Evolutionary conservation across 2,113 vertebrate genomes (phyloP).

Genomic region (Prionailurus bengalensis): DNA sequence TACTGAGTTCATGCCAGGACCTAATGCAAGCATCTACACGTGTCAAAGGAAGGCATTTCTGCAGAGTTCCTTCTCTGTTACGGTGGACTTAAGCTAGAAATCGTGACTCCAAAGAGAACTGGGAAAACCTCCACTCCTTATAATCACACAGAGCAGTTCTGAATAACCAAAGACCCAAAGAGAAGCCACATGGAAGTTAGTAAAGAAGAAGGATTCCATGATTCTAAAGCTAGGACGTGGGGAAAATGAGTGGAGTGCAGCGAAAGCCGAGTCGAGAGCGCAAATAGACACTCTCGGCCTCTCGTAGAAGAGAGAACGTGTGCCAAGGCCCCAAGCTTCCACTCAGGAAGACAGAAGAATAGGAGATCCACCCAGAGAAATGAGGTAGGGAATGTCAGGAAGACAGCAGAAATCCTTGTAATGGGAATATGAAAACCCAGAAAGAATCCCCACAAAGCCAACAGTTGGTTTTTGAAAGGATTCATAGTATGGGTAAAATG

Average conservation of each 20-base stretch:
- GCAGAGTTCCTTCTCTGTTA: neutral
- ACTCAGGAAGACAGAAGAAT: neutral
- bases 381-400: neutral
- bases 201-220: neutral
- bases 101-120: neutral
- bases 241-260: neutral
- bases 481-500: neutral
- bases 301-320: neutral
- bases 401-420: neutral
- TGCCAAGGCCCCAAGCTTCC: no score
- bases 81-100: neutral
- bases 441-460: neutral
- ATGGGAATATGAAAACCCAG: neutral
- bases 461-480: neutral
- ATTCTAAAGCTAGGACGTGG: neutral
- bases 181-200: neutral
- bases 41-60: neutral
- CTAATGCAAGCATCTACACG: neutral
- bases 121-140: no score
- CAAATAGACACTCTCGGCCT: neutral
- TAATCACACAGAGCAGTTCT: neutral
- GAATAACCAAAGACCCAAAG: neutral
- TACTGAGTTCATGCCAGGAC: no score
- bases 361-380: neutral
- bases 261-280: no score